Conservation (phyloP, 2,797 vertebrate species). For the Paratrypauchen microcephalus region DNA sequence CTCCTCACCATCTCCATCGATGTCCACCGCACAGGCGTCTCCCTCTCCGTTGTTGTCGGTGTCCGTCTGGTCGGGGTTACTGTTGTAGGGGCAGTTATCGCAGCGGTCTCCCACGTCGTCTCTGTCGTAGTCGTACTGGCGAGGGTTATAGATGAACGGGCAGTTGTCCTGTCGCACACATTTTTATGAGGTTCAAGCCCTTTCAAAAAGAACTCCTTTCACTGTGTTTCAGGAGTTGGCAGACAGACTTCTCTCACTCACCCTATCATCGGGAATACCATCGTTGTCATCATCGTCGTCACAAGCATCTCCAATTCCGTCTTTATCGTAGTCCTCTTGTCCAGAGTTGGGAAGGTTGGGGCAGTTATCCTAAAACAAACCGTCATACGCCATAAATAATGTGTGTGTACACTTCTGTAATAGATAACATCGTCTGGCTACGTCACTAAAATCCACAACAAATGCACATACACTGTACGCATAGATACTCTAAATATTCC, state of each 20-base stretch:
- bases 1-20: conserved; percentile 93
- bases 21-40: conserved; percentile 94
- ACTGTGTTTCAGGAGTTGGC: not conserved
- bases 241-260: conserved; percentile 69
- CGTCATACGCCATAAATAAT: conserved; percentile 18
- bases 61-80: conserved; percentile 94
- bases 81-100: conserved; percentile 95
- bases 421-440: conserved; percentile 13
- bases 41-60: conserved; percentile 97
- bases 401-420: not conserved
- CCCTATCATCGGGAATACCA: conserved; percentile 91
- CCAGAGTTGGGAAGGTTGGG: conserved; percentile 97
- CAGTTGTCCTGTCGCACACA: conserved; percentile 89
- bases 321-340: conserved; percentile 98
- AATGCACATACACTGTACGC: no score
- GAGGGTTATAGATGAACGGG: conserved; percentile 92
- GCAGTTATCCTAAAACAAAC: conserved; percentile 90
- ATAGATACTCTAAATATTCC: not conserved
- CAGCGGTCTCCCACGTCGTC: conserved; percentile 95
- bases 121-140: conserved; percentile 93
- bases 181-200: not conserved
- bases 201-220: not conserved
- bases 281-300: conserved; percentile 96
- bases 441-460: not conserved
- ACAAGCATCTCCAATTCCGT: conserved; percentile 95